A percentile compares a stretch with the other conserved stretches of the same genome.
Evolutionary conservation across 2,113 vertebrate species (phyloP).

Genomic region (Tragelaphus imberbis): DNA sequence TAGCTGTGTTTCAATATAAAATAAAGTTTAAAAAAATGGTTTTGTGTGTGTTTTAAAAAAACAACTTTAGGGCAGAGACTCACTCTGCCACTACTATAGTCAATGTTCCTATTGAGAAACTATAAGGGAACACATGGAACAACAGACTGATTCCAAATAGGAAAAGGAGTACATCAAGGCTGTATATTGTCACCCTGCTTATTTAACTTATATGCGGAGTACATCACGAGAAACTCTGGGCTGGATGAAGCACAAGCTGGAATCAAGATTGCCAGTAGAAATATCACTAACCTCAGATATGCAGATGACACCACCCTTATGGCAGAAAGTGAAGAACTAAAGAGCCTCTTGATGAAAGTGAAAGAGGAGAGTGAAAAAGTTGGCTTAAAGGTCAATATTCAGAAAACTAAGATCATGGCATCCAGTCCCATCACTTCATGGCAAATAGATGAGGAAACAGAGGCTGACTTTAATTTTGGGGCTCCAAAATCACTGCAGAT

Average conservation of each 20-base stretch:
- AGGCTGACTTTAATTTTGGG: neutral
- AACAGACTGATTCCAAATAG: neutral
- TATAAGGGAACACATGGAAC: neutral
- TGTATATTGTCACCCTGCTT: neutral
- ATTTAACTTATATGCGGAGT: neutral
- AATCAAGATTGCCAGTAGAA: accelerated
- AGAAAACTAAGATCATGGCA: neutral
- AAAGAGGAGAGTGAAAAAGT: neutral
- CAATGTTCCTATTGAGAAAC: neutral
- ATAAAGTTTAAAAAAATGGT: neutral
- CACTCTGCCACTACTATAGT: neutral
- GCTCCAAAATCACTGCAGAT: neutral
- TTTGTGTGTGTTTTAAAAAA: neutral
- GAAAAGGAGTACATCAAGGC: neutral
- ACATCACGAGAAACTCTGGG: neutral
- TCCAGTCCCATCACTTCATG: neutral
- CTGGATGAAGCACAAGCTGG: neutral
- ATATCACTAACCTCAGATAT: neutral
- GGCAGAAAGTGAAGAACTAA: neutral
- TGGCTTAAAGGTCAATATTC: neutral
- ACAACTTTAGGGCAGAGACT: neutral
- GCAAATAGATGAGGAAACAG: neutral
- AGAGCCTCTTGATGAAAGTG: neutral
- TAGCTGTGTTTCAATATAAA: neutral
- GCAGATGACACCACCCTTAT: neutral